Evolutionary conservation across 2,888 invertebrate species (phyloP).

Genomic region (Limenitis camilla): DNA sequence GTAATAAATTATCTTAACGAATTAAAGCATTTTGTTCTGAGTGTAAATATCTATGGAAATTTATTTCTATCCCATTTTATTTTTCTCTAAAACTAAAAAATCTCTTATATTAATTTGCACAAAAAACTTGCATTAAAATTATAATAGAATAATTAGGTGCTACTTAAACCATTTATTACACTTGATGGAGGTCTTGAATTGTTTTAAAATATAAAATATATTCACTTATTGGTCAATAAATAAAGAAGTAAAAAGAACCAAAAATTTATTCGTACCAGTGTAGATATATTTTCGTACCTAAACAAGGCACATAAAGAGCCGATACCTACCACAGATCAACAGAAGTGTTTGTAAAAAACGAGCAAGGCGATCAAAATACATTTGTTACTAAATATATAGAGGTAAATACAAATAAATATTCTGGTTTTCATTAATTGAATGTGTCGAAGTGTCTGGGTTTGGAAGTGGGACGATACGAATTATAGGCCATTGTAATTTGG

Average conservation of each 20-base stretch:
- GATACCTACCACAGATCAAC: slow-evolving; percentile 10
- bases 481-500: slow-evolving; percentile 55
- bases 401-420: slow-evolving; percentile 32
- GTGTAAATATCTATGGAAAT: too few species aligned
- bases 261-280: not conserved
- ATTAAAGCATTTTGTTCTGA: too few species aligned
- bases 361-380: slow-evolving; percentile 17
- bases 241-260: not conserved
- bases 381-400: slow-evolving; percentile 21
- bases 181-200: too few species aligned
- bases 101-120: too few species aligned
- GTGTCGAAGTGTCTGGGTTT: slow-evolving; percentile 31
- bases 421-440: slow-evolving; percentile 43
- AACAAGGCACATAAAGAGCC: slow-evolving; percentile 10
- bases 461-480: slow-evolving; percentile 55
- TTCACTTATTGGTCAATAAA: too few species aligned
- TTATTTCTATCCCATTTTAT: too few species aligned
- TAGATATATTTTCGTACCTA: not conserved
- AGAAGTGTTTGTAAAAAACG: slow-evolving; percentile 15
- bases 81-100: too few species aligned
- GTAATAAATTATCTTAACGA: too few species aligned
- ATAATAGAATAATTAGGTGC: too few species aligned
- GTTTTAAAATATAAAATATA: too few species aligned
- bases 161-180: too few species aligned
- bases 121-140: too few species aligned